Base-by-base conservation (phyloP, 2,113 vertebrate species). In the Bombycilla garrulus region DNA sequence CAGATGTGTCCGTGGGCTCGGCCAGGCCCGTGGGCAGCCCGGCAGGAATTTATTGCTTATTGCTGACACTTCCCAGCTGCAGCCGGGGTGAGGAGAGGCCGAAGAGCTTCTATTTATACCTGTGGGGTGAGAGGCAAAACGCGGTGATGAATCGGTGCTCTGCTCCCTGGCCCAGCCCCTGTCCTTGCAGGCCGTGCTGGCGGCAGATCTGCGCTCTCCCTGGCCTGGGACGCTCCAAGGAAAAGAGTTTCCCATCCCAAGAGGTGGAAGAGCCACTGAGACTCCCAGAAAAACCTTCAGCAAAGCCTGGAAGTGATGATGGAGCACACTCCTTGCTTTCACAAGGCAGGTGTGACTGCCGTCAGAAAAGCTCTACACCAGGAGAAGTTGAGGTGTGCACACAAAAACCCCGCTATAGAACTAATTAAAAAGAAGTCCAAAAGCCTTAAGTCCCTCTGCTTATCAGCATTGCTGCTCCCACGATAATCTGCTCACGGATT, bases 401-500 rank as follows among this genome's bases (percentile, higher is more conserved):
- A 81, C 58, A 88, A 60, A 73, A 62, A 31, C 7, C 0, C 9
- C 56, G 23, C 93, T 58, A 53, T 1, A 94, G 81, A 92, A 93
- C 95, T 97, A 97, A 97, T 97, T 97, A 95, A 96, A 97, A 90
- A 91, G 82, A 47, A 92, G 94, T 78, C 94, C 71, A 51, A 92
- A 90, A 91, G 54, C 92, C 81, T 94, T 90, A 85, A 96, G 93
- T 80, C 94, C 91, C 53, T 51, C 57, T 88, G 85, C 91, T 96
- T 97, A 97, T 96, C 96, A 95, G 95, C 72, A 16, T 65, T 94
- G 92, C 93, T 84, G 85, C 86, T 94, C 89, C 95, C 88, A 78
- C 95, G 92, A 96, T 97, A 97, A 97, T 95, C 97, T 95, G 93
- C 92, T 95, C 93, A 80, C 50, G 85, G 95, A 95, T 95, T 96